Evolutionary conservation across 2,113 vertebrate species (phyloP), one percentile per base, ranked within the genome.

Genomic region (Solea solea): DNA sequence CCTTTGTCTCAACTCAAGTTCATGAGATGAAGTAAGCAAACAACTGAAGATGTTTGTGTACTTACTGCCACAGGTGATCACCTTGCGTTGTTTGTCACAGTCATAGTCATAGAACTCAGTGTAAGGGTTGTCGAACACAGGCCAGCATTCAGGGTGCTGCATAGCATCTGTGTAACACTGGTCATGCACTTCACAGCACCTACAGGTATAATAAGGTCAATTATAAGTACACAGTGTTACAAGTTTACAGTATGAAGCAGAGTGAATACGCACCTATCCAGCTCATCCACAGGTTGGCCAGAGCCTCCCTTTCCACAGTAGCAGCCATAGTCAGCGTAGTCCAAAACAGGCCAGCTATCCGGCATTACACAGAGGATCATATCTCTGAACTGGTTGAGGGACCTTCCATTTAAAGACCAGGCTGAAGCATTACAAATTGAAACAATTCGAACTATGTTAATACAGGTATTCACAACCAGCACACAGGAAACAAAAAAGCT

Each of bases 241-340:
- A 34, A 34, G 34, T 34, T 34, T 34, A 34, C 34, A 4, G 34
- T 21, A 21, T 21, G 21, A 21, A 34, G 34, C 34, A 34, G 34
- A 34, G 58, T 2, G n/a, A 74, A 34, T 55, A 1, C 1, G 25
- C 42, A 97, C 96, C 42, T 92, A 86, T 98, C 97, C 10, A 98
- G 87, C 0, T 94, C 83, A 1, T 98, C 96, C 78, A 96, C 92
- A 0, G 96, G 95, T 0, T 89, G 95, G 4, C 96, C 96, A 0
- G 90, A 92, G 70, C 96, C 96, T 7, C 96, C 96, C 7, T 87
- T 27, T 6, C 96, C 97, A 0, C 97, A 98, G 85, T 86, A 98
- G 84, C 96, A 97, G 81, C 97, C 96, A 0, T 97, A 98, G 92
- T 94, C 56, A 0, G 57, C 55, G 8, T 79, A 96, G 0, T 96